phyloP scores from a whole-genome alignment of 1,140 invertebrate genomes.

The Popillia japonica region DNA sequence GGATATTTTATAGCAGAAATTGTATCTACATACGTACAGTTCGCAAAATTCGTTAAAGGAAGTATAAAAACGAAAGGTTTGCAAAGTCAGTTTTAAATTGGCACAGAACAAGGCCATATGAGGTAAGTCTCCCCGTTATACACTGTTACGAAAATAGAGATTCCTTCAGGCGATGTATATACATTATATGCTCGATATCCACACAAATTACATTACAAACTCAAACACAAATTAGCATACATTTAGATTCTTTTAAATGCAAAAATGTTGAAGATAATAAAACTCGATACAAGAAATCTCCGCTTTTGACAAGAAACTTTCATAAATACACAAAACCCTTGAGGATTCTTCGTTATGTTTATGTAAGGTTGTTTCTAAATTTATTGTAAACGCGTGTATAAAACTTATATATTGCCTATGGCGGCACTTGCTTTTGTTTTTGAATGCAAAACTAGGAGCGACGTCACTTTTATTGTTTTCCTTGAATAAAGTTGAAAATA shows the following conservation, averaged over 20 bases:
- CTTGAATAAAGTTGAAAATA: not conserved
- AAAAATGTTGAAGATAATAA: constrained; percentile 23
- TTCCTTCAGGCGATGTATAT: not conserved
- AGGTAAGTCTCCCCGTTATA: too few relatives aligned
- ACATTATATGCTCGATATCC: constrained; percentile 13
- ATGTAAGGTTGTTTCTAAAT: not conserved
- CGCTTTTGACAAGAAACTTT: not conserved
- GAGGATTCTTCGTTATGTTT: constrained; percentile 7
- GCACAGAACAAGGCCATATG: not conserved
- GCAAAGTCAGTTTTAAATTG: not conserved
- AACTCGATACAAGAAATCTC: constrained; percentile 10
- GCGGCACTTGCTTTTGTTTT: not conserved
- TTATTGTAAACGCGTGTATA: constrained; percentile 11
- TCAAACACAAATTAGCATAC: constrained; percentile 22
- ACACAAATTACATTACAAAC: constrained; percentile 9
- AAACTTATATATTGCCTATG: not conserved
- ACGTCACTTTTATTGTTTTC: not conserved
- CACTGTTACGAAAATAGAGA: not conserved
- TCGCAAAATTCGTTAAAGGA: not conserved
- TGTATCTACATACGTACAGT: not conserved
- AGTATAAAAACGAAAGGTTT: not conserved
- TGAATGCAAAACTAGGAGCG: not conserved
- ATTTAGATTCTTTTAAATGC: constrained; percentile 30
- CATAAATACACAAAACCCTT: constrained; percentile 27
- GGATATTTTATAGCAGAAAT: too few relatives aligned